Evolutionary conservation across 2,797 vertebrate genomes (phyloP), one percentile per base, ranked within the genome.

Genomic region (Euphonia xanthogaster): DNA sequence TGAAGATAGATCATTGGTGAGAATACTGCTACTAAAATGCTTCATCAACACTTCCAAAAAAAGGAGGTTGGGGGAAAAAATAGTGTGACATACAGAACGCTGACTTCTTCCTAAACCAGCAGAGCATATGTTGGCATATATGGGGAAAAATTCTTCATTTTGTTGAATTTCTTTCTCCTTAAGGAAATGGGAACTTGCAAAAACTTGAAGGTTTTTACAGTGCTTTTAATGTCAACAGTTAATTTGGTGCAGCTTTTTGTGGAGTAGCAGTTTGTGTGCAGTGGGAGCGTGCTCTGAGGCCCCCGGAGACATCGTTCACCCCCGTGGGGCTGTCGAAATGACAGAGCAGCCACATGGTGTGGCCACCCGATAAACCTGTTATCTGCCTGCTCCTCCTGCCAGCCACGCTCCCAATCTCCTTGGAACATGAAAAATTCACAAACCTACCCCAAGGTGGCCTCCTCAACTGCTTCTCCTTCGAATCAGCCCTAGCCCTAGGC

Each of bases 291-390:
- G 93, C 44, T 0, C 5, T 30, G 95, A 19, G 74, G 12, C 63
- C 80, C 88, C 94, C 48, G 8, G 88, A 67, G 94, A 92, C 88
- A 91, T 96, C 96, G 84, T 72, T 97, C 89, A 93, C 44, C 96
- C 86, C 97, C 75, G 84, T 85, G 58, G 77, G 84, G 51, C 97
- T 93, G 94, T 96, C 90, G 35, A 45, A 31, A 95, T 97, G 97
- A 98, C 94, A 45, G 97, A 97, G 96, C 95, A 82, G 94, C 95
- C 62, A 13, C 94, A 42, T 33, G 0, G 78, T 12, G 91, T 42
- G 96, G 93, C 96, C 95, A 71, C 95, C 93, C 92, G 97, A 97
- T 97, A 98, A 97, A 97, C 95, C 97, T 97, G 96, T 98, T 98
- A 97, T 97, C 97, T 95, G 84, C 60, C 93, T 93, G 86, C 96